Evolutionary conservation across 2,113 vertebrate genomes (phyloP), one percentile per base, ranked within the genome.

Genomic region (Phalacrocorax brasilianus): DNA sequence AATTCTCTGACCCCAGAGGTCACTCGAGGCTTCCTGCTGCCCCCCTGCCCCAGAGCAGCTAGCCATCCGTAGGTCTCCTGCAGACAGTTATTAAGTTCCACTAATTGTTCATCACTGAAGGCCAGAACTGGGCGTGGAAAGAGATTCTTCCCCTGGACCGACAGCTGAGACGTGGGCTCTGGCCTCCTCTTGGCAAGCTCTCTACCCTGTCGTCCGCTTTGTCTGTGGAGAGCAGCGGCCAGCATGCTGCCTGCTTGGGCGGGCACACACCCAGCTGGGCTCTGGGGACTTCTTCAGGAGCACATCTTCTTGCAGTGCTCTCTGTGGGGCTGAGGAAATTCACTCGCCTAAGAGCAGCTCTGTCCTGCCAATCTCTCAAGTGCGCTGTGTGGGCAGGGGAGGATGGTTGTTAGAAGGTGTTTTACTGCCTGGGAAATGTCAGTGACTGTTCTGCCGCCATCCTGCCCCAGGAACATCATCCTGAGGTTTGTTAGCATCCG

Each of bases 341-440:
- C 35, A 0, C 33, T 47, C 1, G 0, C 14, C 23, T 20, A 11
- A 22, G 58, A 63, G 33, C 27, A 72, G 56, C 47, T 53, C 49
- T 40, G 38, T 18, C 33, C 21, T 32, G 73, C 26, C 7, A 2
- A 16, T 32, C 38, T 21, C 42, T 18, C 1, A 3, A 11, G 52
- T 1, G 1, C 2, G 3, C 21, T 38, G 40, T 9, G 20, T 3
- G 1, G 5, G 6, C 59, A 17, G 24, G 30, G 35, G 24, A n/a
- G 52, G n/a, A 8, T 9, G 40, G 56, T 3, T 27, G 10, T 20
- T 22, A 47, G 38, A 11, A 40, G n/a, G 85, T 8, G 23, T 12
- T 50, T 7, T 24, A 7, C 24, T 30, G 32, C 33, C 28, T 12
- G 56, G 40, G n/a, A 33, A 33, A 5, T 22, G 30, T 33, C 12